Conservation (phyloP, 2,888 invertebrate genomes). For the Atrina japonica region DNA sequence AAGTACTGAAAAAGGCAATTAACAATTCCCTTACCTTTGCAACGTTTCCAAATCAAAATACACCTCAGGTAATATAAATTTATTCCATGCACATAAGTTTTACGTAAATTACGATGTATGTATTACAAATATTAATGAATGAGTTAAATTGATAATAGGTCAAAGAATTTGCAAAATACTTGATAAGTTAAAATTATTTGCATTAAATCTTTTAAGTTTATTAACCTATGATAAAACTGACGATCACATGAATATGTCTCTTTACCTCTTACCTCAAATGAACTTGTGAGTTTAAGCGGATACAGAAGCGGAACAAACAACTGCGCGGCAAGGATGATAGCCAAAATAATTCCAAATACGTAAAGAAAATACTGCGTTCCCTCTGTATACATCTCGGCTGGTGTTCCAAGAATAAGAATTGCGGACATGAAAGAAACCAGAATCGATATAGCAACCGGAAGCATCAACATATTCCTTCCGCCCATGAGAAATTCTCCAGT, state of each 20-base stretch:
- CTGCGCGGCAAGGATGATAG: constrained; percentile 56
- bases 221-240: too few species aligned
- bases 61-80: too few species aligned
- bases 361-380: constrained; percentile 69
- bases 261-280: constrained; percentile 55
- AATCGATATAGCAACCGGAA: constrained; percentile 74
- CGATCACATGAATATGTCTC: too few species aligned
- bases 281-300: constrained; percentile 66
- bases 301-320: constrained; percentile 67
- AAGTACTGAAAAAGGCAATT: constrained; percentile 65
- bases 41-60: background rate
- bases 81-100: too few species aligned
- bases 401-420: constrained; percentile 75
- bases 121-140: too few species aligned
- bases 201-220: too few species aligned
- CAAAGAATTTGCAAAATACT: too few species aligned
- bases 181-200: too few species aligned
- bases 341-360: constrained; percentile 55
- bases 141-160: too few species aligned
- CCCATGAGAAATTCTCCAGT: constrained; percentile 73
- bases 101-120: too few species aligned
- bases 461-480: constrained; percentile 67
- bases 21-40: too few species aligned
- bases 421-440: constrained; percentile 78
- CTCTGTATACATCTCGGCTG: constrained; percentile 74